phyloP scores from a whole-genome alignment of 2,888 invertebrate genomes.

The Zeuzera pyrina region DNA sequence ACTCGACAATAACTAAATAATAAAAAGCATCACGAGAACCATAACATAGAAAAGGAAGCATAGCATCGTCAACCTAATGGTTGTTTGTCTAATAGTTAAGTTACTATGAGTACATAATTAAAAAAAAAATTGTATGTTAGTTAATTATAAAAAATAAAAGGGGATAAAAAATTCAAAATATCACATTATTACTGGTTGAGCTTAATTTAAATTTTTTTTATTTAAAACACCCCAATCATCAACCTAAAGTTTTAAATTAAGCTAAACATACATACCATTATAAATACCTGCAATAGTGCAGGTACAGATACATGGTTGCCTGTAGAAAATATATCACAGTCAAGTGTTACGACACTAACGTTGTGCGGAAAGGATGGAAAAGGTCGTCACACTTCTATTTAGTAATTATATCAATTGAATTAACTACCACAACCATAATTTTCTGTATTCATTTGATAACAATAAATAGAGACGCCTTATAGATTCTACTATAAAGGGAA shows the following conservation, averaged over 20 bases:
- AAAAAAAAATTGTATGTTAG: constrained; percentile 49
- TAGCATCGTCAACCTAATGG: constrained; percentile 33
- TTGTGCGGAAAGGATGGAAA: constrained; percentile 18
- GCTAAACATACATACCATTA: constrained; percentile 59
- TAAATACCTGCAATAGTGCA: constrained; percentile 15
- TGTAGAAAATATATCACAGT: constrained; percentile 27
- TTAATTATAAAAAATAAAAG: constrained; percentile 50
- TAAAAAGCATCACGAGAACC: constrained; percentile 53
- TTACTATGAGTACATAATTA: constrained; percentile 44
- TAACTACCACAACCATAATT: constrained; percentile 71
- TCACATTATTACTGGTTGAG: constrained; percentile 72
- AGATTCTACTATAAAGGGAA: constrained; percentile 28
- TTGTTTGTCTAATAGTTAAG: constrained; percentile 34
- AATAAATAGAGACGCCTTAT: constrained; percentile 42
- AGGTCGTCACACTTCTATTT: constrained; percentile 42
- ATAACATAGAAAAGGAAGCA: constrained; percentile 65
- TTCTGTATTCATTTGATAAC: constrained; percentile 57
- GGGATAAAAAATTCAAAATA: constrained; percentile 67
- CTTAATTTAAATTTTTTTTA: constrained; percentile 59
- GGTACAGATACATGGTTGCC: constrained; percentile 21
- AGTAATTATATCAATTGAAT: constrained; percentile 63
- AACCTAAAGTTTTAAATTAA: constrained; percentile 55
- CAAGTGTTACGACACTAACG: constrained; percentile 21
- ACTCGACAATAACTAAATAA: constrained; percentile 52
- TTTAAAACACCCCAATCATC: constrained; percentile 30